Base-by-base conservation (phyloP, 2,888 invertebrate genomes). In the Corbicula japonica region DNA sequence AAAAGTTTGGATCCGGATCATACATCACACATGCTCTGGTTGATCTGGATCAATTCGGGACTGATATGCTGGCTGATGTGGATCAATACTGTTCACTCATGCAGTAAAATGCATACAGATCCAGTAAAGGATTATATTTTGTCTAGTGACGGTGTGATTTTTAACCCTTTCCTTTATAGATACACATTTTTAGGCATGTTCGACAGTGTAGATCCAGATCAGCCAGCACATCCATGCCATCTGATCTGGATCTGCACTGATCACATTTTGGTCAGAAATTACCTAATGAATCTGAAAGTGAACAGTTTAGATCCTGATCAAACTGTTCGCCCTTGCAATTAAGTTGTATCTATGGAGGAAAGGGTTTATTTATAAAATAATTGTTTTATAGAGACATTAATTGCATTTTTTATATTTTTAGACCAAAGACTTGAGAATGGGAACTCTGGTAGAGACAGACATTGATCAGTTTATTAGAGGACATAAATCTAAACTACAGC, bases 381-480 rank as follows among this genome's bases (percentile, higher is more conserved):
- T 38, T 38, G 8, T 8, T 12, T 38, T 38, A 38, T 38, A 12
- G 10, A 18, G 8, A 12, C 41, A 8, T 38, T 38, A 38, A 18
- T 12, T 38, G 41, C 8, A 12, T 38, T 38, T 38, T 12, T 12
- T 18, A 32, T 15, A 32, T 3, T 56, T 56, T 56, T 35, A 32
- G 56, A 35, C 21, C 52, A 35, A 8, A 41, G 44, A 15, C 18
- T 50, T 15, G 34, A 62, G 23, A 8, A 83, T 80, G 79, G 83
- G 80, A 26, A 76, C 79, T 10, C 41, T 83, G 48, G 83, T 83
- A 35, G 89, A 88, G 48, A 71, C 85, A n/a, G 89, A 89, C 48
- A 87, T 90, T 46, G 90, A 90, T 56, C 74, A 83, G 30, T 90
- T 90, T 61, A 90, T 90, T 35, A 70, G 80, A 41, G 86, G 86